These are phyloP conservation scores for Micropterix aruncella DNA, from an alignment of 2,888 invertebrate genomes.

Conservation along the genomic window DNA sequence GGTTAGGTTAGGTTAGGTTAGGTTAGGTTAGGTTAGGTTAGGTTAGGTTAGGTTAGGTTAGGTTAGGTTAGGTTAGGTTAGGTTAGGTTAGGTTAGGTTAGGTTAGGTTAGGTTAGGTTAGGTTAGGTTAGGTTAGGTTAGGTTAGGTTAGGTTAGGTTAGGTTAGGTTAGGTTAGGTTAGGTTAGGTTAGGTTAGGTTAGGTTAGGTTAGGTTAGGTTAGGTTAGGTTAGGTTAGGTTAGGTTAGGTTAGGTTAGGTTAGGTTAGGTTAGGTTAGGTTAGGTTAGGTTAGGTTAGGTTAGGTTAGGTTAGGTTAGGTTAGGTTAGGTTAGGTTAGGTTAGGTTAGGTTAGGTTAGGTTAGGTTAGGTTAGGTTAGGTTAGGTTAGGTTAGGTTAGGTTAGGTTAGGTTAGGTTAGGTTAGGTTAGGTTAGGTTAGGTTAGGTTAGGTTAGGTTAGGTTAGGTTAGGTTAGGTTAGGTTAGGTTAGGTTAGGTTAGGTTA, in stretches of 20 bases:
- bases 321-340: constrained; percentile 4
- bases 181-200: constrained; percentile 4
- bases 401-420: constrained; percentile 10
- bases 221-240: constrained; percentile 3
- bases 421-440: constrained; percentile 12
- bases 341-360: constrained; percentile 11
- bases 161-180: constrained; percentile 4
- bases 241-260: constrained; percentile 7
- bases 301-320: constrained; percentile 6
- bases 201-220: constrained; percentile 2
- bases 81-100: constrained; percentile 6
- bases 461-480: constrained; percentile 11
- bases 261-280: constrained; percentile 12
- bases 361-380: constrained; percentile 11
- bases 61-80: constrained; percentile 4
- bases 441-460: constrained; percentile 11
- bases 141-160: constrained; percentile 4
- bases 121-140: constrained; percentile 3
- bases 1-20: constrained; percentile 13
- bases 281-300: constrained; percentile 7
- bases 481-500: constrained; percentile 10
- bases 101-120: constrained; percentile 8
- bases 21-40: constrained; percentile 5
- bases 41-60: constrained; percentile 5
- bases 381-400: constrained; percentile 11